Percentiles rank a stretch among this genome's conserved stretches.
These are phyloP conservation scores for Dromius quadrimaculatus DNA, from an alignment of 2,888 invertebrate genomes.

Conservation along the genomic window DNA sequence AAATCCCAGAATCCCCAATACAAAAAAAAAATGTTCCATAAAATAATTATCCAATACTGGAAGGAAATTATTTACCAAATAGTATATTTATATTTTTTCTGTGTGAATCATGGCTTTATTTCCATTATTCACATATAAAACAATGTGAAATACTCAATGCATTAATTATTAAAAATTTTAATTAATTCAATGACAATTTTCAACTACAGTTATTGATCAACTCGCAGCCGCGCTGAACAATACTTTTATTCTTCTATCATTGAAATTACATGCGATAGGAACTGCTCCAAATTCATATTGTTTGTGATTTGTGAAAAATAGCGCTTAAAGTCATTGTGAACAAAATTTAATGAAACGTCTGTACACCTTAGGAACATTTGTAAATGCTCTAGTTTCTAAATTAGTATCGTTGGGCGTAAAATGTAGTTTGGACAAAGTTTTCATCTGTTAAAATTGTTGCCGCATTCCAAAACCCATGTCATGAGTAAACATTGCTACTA, in stretches of 20 bases:
- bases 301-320: neutral
- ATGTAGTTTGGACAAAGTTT: conserved; percentile 39
- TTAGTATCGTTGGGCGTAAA: conserved; percentile 39
- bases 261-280: neutral
- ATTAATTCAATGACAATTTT: conserved; percentile 30
- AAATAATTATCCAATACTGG: neutral
- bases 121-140: conserved; percentile 18
- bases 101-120: conserved; percentile 22
- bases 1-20: neutral
- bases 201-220: conserved; percentile 20
- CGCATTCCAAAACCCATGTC: conserved; percentile 37
- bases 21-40: neutral
- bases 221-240: conserved; percentile 4
- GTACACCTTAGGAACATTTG: conserved; percentile 27
- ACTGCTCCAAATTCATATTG: neutral
- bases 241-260: conserved; percentile 21
- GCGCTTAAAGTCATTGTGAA: conserved; percentile 3
- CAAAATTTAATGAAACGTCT: conserved; percentile 8
- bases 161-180: conserved; percentile 35
- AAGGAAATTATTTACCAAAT: neutral
- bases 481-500: conserved; percentile 33
- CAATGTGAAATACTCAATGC: neutral
- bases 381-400: conserved; percentile 31
- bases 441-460: conserved; percentile 39
- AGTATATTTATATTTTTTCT: conserved; percentile 7